Evolutionary conservation across 2,888 invertebrate genomes (phyloP).

Genomic region (Callyntrura sp.): DNA sequence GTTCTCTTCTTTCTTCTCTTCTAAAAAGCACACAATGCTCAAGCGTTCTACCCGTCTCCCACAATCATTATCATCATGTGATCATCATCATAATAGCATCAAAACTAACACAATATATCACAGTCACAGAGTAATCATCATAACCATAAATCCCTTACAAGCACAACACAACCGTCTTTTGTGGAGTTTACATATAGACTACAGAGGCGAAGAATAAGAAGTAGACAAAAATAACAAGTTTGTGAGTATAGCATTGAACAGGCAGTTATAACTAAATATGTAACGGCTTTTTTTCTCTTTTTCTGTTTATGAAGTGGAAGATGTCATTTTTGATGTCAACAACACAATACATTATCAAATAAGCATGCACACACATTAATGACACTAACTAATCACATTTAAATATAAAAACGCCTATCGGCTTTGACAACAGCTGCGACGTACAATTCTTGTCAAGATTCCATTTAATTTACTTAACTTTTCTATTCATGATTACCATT

Average conservation of each 20-base stretch:
- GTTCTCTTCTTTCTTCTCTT: not conserved
- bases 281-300: not conserved
- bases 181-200: not conserved
- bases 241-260: slow-evolving; percentile 41
- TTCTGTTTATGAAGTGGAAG: not conserved
- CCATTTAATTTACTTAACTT: not conserved
- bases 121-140: not conserved
- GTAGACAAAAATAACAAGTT: not conserved
- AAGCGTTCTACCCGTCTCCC: slow-evolving; percentile 2
- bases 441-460: not conserved
- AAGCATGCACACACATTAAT: slow-evolving; percentile 8
- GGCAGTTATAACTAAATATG: slow-evolving; percentile 32
- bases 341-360: slow-evolving; percentile 5
- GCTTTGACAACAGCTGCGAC: not conserved
- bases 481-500: not conserved
- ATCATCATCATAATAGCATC: not conserved
- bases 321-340: slow-evolving; percentile 49
- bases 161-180: not conserved
- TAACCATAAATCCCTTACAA: slow-evolving; percentile 10
- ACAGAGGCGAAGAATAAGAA: slow-evolving; percentile 48
- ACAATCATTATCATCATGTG: not conserved
- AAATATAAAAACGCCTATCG: slow-evolving; percentile 37
- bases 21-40: not conserved
- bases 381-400: slow-evolving; percentile 26
- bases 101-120: too few species aligned